These are phyloP conservation scores for Arbacia lixula DNA, from an alignment of 53 echinoderm and acorn worm species.

Conservation along the genomic window DNA sequence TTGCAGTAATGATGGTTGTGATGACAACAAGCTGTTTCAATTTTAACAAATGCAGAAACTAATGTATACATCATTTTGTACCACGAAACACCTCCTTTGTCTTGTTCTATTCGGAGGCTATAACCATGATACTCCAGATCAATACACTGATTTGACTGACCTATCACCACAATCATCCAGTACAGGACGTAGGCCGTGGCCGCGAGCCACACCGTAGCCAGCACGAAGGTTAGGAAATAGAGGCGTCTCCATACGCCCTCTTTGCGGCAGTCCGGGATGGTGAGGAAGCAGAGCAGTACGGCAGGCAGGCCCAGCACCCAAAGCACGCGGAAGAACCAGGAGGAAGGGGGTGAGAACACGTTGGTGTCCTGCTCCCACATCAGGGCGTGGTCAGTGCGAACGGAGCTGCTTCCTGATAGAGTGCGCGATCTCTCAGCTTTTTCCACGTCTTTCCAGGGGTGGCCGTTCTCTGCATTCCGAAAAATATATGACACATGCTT, in stretches of 20 bases:
- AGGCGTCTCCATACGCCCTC: slow-evolving; percentile 56
- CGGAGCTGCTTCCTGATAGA: background rate
- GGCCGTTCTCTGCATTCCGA: background rate
- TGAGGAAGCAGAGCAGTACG: slow-evolving; percentile 59
- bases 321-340: slow-evolving; percentile 14
- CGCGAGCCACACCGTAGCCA: slow-evolving; percentile 80
- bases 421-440: background rate
- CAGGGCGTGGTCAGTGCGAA: background rate
- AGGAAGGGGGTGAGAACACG: slow-evolving; percentile 66
- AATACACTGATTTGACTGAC: too few relatives aligned
- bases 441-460: background rate
- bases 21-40: too few relatives aligned
- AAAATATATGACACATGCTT: too few relatives aligned
- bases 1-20: too few relatives aligned
- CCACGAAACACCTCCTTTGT: too few relatives aligned
- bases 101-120: too few relatives aligned
- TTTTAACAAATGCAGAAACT: too few relatives aligned
- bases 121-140: too few relatives aligned
- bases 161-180: slow-evolving; percentile 91
- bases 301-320: slow-evolving; percentile 81
- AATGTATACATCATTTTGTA: too few relatives aligned
- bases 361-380: background rate
- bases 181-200: slow-evolving; percentile 72
- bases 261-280: slow-evolving; percentile 86
- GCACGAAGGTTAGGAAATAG: slow-evolving; percentile 70